Evolutionary conservation across 1,140 invertebrate species (phyloP), one percentile per base, ranked within the genome.

Genomic region (Calliphora vicina): DNA sequence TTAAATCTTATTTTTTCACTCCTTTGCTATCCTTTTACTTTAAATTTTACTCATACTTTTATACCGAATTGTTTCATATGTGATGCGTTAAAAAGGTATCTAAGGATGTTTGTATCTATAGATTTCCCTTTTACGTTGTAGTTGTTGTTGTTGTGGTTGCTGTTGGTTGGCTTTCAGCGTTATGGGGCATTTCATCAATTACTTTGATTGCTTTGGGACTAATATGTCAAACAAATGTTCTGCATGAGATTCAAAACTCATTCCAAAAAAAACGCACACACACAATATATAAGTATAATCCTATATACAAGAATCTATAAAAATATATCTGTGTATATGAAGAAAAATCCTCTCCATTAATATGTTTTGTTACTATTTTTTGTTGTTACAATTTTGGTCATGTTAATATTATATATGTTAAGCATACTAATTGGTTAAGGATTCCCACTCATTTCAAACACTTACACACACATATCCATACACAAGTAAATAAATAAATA

Each of bases 161-260:
- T 50, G 45, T 12, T 73, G 61, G 25, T 25, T 27, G 72, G 72
- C 26, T 29, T 74, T 74, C 72, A 74, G 35, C 35, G 74, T 78
- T 78, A 17, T 78, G 74, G 74, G 74, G 20, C 35, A 78, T 78
- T 78, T 78, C 74, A 78, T 78, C 74, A 78, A 78, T 78, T 78
- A 78, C 74, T 78, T 78, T 78, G 74, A 78, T 78, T 78, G 74
- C 74, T 78, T 78, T 78, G 74, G 74, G 74, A 78, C 74, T 45
- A 78, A 78, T 78, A 78, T 78, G 74, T 78, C 74, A 78, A 78
- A 78, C 74, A 78, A 78, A 78, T 78, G 35, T 78, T 78, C 74
- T 78, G 74, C 74, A 45, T 43, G 35, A 20, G 74, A 12, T 67
- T 23, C n/a, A 25, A 50, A 13, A 50, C 15, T 50, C 12, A 50